Evolutionary conservation across 1,140 invertebrate species (phyloP).

Genomic region (Trichonephila clavipes): DNA sequence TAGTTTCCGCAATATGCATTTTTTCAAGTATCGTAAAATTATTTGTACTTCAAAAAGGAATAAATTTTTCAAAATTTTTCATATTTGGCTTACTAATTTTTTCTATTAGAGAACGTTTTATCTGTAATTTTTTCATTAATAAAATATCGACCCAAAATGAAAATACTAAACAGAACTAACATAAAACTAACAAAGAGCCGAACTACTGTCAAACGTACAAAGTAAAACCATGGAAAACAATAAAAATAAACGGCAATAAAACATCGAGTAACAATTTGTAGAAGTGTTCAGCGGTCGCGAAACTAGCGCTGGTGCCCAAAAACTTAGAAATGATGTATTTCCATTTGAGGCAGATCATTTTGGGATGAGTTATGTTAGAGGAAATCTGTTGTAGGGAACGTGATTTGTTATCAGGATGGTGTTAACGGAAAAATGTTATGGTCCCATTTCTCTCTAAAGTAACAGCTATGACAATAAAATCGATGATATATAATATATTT

Average conservation of each 20-base stretch:
- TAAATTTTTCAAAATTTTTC: no score
- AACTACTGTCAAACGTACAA: no score
- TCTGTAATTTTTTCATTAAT: no score
- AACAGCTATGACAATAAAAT: slow-evolving; percentile 33
- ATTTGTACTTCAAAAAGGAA: no score
- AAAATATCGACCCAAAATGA: no score
- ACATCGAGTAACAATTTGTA: background rate
- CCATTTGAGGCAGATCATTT: slow-evolving; percentile 21
- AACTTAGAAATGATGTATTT: slow-evolving; percentile 2
- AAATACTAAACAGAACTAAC: no score
- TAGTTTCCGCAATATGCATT: no score
- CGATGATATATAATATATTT: slow-evolving; percentile 36
- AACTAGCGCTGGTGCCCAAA: background rate
- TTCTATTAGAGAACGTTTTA: no score
- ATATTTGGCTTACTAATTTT: no score
- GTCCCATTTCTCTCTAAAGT: slow-evolving; percentile 32
- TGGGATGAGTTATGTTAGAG: slow-evolving; percentile 7
- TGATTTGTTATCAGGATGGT: slow-evolving; percentile 40
- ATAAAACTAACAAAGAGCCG: no score
- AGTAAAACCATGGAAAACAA: background rate
- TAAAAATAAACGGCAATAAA: background rate
- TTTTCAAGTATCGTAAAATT: no score
- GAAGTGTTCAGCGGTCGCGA: background rate
- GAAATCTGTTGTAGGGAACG: slow-evolving; percentile 19
- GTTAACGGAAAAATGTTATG: slow-evolving; percentile 34